Evolutionary conservation across 2,113 vertebrate genomes (phyloP).

Genomic region (Probosciger aterrimus): DNA sequence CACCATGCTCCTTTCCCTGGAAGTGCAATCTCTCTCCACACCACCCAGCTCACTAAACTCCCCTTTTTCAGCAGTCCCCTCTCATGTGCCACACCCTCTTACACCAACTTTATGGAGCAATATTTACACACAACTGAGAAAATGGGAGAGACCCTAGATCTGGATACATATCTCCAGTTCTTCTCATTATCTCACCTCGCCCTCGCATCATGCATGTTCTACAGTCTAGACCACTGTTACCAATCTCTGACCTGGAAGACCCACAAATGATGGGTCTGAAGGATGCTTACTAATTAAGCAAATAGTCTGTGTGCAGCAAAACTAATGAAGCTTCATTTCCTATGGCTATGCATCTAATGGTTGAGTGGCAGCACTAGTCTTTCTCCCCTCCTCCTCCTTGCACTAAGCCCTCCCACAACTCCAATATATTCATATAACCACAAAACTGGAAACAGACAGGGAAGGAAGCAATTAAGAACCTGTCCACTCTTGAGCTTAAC

Average conservation of each 20-base stretch:
- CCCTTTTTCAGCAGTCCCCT: not conserved
- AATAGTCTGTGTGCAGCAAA: not conserved
- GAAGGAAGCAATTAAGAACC: not conserved
- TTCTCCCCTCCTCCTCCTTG: fast-evolving
- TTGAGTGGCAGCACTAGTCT: not conserved
- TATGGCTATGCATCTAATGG: not conserved
- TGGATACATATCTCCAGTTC: not conserved
- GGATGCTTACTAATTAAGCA: not conserved
- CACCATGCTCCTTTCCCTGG: not conserved
- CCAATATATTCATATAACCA: fast-evolving
- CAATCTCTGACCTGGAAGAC: not conserved
- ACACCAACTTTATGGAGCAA: not conserved
- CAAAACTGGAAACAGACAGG: not conserved
- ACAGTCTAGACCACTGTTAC: not conserved
- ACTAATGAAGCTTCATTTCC: not conserved
- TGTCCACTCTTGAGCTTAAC: not conserved
- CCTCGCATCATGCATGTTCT: not conserved
- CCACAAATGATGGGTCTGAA: not conserved
- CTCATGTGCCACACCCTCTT: no score
- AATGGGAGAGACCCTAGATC: not conserved
- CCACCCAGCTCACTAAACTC: not conserved
- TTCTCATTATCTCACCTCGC: not conserved
- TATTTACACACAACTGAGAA: not conserved
- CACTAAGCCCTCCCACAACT: not conserved
- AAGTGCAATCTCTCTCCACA: not conserved